Base-by-base conservation (phyloP, 1,140 invertebrate species). In the Drosophila grimshawi region DNA sequence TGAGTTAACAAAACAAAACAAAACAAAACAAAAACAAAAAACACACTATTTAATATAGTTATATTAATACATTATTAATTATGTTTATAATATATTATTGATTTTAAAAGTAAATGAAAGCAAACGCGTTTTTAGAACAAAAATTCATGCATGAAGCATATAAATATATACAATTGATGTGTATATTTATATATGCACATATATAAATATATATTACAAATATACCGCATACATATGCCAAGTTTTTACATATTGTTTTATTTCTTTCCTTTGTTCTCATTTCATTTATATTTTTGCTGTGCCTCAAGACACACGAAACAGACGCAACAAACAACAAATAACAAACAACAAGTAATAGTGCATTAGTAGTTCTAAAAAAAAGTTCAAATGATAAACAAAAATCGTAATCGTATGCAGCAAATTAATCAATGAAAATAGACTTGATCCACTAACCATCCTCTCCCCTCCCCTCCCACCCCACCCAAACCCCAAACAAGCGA, bases 111-210 rank as follows among this genome's bases (percentile, higher is more conserved):
- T 69, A 81, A 70, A 75, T 86, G 19, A 62, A 65, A 76, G 81
- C 77, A 85, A 86, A 81, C 75, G 78, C 62, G 71, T 88, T 86
- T 86, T 71, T 86, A 88, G 83, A 89, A 88, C 76, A 88, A 88
- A 77, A 81, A 51, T 81, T 56, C 51, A 86, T 62, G 35, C 74
- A 78, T 62, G 66, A 86, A 65, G 61, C 59, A 65, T 41, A 70
- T 33, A 55, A 76, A 65, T 76, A 65, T 69, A 73, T 81, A 81
- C 57, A 52, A 19, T 19, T 1, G 19, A 19, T 19, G 19, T 19
- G 19, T 19, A 76, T 49, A 70, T 81, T 67, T 68, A 73, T 61
- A 73, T 56, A 52, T n/a, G n/a, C n/a, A n/a, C n/a, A n/a, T n/a
- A n/a, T 68, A 60, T 78, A 67, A 71, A 67, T 81, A 78, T 80